Base-by-base conservation (phyloP, 2,113 vertebrate genomes). In the Misgurnus mizolepis region DNA sequence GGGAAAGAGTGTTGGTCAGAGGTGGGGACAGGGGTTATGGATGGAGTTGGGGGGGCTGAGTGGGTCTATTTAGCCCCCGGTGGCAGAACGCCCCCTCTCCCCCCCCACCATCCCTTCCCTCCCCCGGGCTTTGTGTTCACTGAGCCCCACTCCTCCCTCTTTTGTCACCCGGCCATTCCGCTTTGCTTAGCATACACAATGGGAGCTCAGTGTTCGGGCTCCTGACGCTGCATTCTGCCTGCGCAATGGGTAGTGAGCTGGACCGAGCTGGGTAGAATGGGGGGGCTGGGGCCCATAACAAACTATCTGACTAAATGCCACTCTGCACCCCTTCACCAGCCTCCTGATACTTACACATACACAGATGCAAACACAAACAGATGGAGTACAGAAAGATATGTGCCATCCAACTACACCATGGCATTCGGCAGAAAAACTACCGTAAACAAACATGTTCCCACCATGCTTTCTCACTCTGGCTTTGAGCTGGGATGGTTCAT, bases 141-240 rank as follows among this genome's bases (percentile, higher is more conserved):
- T 88, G 89, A 91, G 89, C 91, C 90, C 60, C 89, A 89, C 90
- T 92, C 93, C 92, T 90, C 92, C 93, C 92, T 90, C 90, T 92
- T 92, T 92, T 93, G 92, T 93, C 91, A 93, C 93, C 91, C 90
- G 88, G 91, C 89, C 91, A 93, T 94, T 93, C 91, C 92, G 92
- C 93, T 92, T 94, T 92, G 90, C 89, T 94, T 94, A 92, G 90
- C 91, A 92, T 88, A 89, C 90, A 94, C 92, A 94, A 94, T 92
- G 90, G 91, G 45, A 80, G 91, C 91, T 92, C 91, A 93, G 90
- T 93, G 89, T 87, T 91, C 85, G 83, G 91, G 89, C 90, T 90
- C 92, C 93, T 92, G 91, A 94, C 92, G 89, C 92, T 92, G 92
- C 93, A 93, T 92, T 93, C 93, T 93, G 91, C 89, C 90, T 90